A percentile compares a stretch with the other conserved stretches of the same genome.
Evolutionary conservation across 1,140 invertebrate species (phyloP).

Genomic region (Tigriopus japonicus): DNA sequence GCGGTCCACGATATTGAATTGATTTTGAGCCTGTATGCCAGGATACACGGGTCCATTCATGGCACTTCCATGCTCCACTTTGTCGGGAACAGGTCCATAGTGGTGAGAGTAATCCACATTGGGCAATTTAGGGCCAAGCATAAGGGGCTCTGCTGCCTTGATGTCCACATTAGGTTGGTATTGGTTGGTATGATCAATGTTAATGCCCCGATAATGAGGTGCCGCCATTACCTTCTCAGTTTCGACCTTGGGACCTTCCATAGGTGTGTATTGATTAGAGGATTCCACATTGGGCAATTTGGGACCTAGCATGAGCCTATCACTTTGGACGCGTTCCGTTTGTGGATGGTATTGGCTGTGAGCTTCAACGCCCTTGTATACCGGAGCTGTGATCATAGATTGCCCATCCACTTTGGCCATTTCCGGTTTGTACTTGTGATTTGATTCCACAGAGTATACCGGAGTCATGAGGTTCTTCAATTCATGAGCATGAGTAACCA

Average conservation of each 20-base stretch:
- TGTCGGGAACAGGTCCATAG: not conserved
- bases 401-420: not conserved
- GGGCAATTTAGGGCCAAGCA: constrained; percentile 3
- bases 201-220: constrained; percentile 6
- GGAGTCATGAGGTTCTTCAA: not conserved
- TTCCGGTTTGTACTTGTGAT: not conserved
- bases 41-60: constrained; percentile 7
- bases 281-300: constrained; percentile 5
- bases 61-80: not conserved
- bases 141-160: not conserved
- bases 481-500: constrained; percentile 7
- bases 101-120: constrained; percentile 3
- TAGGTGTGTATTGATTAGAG: constrained; percentile 5
- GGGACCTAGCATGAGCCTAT: constrained; percentile 2
- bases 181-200: not conserved
- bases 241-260: not conserved
- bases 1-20: constrained; percentile 1
- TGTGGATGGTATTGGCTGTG: constrained; percentile 6
- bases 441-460: not conserved
- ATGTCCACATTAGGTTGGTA: not conserved
- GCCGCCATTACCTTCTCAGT: constrained; percentile 6
- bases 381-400: not conserved
- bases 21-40: not conserved
- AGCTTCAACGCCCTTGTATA: not conserved
- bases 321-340: not conserved